Evolutionary conservation across 2,797 vertebrate species (phyloP).

Genomic region (Pseudocheirus occidentalis): DNA sequence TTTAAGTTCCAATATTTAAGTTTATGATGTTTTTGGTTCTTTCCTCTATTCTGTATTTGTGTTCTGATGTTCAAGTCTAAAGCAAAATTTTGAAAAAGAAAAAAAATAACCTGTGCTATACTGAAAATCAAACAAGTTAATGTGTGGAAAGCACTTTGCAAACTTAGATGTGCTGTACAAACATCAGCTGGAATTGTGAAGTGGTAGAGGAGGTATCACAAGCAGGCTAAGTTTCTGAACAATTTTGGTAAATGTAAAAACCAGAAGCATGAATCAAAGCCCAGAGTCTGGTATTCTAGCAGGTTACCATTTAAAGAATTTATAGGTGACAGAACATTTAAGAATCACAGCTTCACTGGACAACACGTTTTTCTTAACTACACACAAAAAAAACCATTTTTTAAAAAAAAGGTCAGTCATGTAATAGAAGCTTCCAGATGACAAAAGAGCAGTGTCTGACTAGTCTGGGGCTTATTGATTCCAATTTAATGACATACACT

Average conservation of each 20-base stretch:
- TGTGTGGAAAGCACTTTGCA: not conserved
- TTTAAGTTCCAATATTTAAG: too few species aligned
- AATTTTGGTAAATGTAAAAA: conserved; percentile 48
- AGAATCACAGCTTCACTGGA: conserved; percentile 35
- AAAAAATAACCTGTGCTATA: not conserved
- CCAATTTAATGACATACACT: conserved; percentile 50
- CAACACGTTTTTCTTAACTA: conserved; percentile 65
- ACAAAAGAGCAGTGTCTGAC: conserved; percentile 45
- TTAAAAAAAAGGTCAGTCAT: conserved; percentile 5
- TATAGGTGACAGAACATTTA: conserved; percentile 38
- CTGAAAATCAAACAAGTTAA: not conserved
- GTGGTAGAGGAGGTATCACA: not conserved
- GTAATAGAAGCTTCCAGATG: conserved; percentile 42
- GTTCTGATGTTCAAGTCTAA: too few species aligned
- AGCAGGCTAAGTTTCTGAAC: conserved; percentile 9
- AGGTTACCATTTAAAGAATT: conserved; percentile 45
- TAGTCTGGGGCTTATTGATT: conserved; percentile 55
- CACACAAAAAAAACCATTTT: conserved; percentile 35
- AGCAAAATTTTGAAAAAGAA: too few species aligned
- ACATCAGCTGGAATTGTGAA: not conserved
- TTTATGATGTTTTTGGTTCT: too few species aligned
- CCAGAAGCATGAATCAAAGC: conserved; percentile 39
- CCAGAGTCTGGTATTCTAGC: conserved; percentile 46
- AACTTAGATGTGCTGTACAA: not conserved
- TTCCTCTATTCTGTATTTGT: too few species aligned